These are phyloP conservation scores for Dorcus parallelipipedus DNA, from an alignment of 2,888 invertebrate genomes.

Conservation along the genomic window DNA sequence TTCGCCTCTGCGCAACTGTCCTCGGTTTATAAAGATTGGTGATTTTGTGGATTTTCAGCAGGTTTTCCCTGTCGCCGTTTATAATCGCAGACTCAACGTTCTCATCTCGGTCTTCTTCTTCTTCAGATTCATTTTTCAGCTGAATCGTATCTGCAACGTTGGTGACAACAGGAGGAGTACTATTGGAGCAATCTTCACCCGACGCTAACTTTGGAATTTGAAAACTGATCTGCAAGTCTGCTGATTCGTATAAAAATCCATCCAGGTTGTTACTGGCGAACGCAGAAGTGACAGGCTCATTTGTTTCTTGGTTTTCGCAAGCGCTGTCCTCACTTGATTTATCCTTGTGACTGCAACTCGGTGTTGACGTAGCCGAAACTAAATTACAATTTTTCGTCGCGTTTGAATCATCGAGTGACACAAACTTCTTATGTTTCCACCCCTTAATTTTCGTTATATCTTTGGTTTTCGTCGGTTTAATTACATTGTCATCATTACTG, in stretches of 20 bases:
- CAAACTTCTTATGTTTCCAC: constrained; percentile 34
- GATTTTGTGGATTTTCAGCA: constrained; percentile 7
- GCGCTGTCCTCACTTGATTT: neutral
- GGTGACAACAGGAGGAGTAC: neutral
- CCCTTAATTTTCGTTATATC: constrained; percentile 47
- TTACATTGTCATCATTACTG: constrained; percentile 15
- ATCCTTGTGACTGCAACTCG: no score
- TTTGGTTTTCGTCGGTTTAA: constrained; percentile 41
- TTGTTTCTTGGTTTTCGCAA: neutral
- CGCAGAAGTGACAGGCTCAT: constrained; percentile 5
- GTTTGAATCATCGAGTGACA: neutral
- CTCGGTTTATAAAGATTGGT: constrained; percentile 14
- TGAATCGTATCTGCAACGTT: no score
- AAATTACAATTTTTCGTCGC: no score
- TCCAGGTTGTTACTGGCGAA: constrained; percentile 34
- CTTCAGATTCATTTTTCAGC: neutral
- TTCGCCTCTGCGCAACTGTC: constrained; percentile 10
- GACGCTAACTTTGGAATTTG: constrained; percentile 43
- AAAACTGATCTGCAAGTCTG: constrained; percentile 49
- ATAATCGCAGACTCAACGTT: neutral
- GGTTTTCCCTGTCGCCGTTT: neutral
- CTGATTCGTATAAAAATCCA: constrained; percentile 50
- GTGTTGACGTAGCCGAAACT: no score
- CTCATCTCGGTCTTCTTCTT: neutral
- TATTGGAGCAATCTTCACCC: constrained; percentile 12